Base-by-base conservation (phyloP, 2,113 vertebrate species). In the Ranitomeya imitator region DNA sequence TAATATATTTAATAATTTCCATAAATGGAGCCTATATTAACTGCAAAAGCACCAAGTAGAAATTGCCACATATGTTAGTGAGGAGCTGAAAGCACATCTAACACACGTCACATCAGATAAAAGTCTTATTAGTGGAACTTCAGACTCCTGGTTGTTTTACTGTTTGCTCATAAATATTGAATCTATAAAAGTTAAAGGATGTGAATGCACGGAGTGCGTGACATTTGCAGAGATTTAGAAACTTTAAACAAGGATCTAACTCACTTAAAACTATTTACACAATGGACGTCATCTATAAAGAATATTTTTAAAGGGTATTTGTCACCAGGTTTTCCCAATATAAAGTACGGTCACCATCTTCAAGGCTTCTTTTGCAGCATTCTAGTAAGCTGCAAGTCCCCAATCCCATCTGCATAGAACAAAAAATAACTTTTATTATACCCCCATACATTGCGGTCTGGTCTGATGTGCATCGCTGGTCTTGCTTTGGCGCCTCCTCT, bases 201-300 rank as follows among this genome's bases (percentile, higher is more conserved):
- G n/a, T 45, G 77, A 79, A 79, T 86, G 79, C n/a, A 31, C 79
- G n/a, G 59, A 31, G 23, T 31, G 65, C 65, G 65, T 59, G 45
- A 45, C 45, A 67, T 19, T 57, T 59, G 9, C 37, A 45, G 71
- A 18, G 71, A 15, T 74, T 19, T 45, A 18, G 71, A 74, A 74
- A 63, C 57, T 78, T 86, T 86, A 86, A 61, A 51, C 73, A 63
- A 19, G 31, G 55, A n/a, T 60, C 60, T 86, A 86, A 86, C 31
- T 86, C 85, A 54, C 23, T 76, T 18, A 13, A 86, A 54, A 52
- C 51, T 78, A 61, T 86, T 78, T 76, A 73, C 55, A 76, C 52
- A 21, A n/a, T 26, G 52, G n/a, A 60, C 18, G 26, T 19, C 26
- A 4, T 19, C 6, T 7, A 7, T 45, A 74, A 45, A 2, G 45